Percentiles rank a stretch among this genome's conserved stretches.
Evolutionary conservation across 2,113 vertebrate species (phyloP).

Genomic region (Ursus arctos): DNA sequence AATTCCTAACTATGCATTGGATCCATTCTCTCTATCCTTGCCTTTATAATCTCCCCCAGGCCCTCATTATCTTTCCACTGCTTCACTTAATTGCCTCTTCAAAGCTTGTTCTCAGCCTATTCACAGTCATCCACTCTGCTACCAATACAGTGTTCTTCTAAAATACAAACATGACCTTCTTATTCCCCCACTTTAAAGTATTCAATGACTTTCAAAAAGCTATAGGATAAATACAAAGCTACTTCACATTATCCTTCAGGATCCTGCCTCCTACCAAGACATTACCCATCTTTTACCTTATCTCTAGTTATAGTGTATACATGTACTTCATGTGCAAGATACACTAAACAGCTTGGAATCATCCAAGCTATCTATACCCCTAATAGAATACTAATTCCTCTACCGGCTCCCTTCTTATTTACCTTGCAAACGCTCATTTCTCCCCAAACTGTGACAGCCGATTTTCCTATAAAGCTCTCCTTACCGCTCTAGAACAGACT

Average conservation of each 20-base stretch:
- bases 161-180: background rate
- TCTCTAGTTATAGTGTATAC: background rate
- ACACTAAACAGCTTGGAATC: background rate
- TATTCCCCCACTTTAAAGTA: background rate
- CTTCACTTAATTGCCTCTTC: background rate
- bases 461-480: background rate
- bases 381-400: background rate
- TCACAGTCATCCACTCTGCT: background rate
- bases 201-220: background rate
- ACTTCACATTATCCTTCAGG: background rate
- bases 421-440: background rate
- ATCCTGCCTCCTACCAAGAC: background rate
- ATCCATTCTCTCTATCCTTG: background rate
- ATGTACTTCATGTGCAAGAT: background rate
- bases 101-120: background rate
- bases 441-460: no score
- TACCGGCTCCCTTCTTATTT: background rate
- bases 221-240: background rate
- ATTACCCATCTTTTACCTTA: background rate
- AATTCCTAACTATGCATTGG: background rate
- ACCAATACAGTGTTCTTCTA: background rate
- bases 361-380: background rate
- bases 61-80: background rate
- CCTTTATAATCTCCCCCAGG: no score
- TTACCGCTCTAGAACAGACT: background rate